Evolutionary conservation across 2,888 invertebrate genomes (phyloP), one percentile per base, ranked within the genome.

Genomic region (Polietes domitor): DNA sequence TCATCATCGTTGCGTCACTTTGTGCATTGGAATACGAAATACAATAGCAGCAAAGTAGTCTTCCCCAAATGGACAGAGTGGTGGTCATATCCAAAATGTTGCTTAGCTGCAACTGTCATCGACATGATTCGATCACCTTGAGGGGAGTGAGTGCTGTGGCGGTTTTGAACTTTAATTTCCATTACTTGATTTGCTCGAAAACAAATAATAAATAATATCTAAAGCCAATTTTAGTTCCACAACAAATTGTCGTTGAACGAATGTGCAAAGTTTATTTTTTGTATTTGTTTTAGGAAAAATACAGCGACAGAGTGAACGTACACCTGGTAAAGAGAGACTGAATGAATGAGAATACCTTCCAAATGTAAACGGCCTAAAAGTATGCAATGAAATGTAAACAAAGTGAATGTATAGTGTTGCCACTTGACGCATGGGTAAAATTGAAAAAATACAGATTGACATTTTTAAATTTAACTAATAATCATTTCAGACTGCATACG

Each of bases 161-260:
- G 47, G 74, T 71, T 79, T 63, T 83, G 71, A 83, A 80, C 80
- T 83, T 74, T 43, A 70, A 79, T 65, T 55, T 58, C 63, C 10
- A 75, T 47, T 76, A 58, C 58, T 72, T 12, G 47, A 61, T 75
- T 65, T 65, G 47, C 65, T 58, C 47, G 47, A 15, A 47, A 47
- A 47, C 47, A 47, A 47, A 7, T 2, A 47, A 32, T 4, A 32
- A 32, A 50, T 17, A 19, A 53, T 26, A 58, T 24, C 6, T 26
- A 26, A n/a, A 58, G 26, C 26, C 41, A 72, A 68, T 55, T 76
- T 76, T 21, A 76, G 58, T 47, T 79, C 63, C 41, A 32, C 75
- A 55, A 0, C n/a, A 61, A 78, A 78, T 63, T 47, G 53, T 9
- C n/a, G 2, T 2, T 9, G 2, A 53, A 9, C 21, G 5, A 9